Evolutionary conservation across 1,140 invertebrate genomes (phyloP).

Genomic region (Artemia franciscana): DNA sequence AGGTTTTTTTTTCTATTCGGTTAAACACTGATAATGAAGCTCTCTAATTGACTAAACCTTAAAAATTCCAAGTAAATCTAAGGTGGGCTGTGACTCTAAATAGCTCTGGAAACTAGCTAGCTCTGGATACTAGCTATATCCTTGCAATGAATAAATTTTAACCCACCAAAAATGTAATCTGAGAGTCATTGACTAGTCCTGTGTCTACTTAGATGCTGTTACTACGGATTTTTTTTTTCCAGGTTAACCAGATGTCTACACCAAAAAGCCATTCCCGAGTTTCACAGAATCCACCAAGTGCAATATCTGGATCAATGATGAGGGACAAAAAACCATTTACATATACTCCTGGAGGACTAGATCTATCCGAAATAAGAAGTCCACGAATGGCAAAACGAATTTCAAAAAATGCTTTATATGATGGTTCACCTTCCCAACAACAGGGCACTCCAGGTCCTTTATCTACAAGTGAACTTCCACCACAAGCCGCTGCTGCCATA

Average conservation of each 20-base stretch:
- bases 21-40: no score
- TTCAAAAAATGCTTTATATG: constrained; percentile 30
- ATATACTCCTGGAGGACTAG: constrained; percentile 71
- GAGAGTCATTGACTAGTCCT: no score
- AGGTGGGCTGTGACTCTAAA: no score
- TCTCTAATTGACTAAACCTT: no score
- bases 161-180: no score
- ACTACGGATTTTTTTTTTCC: not conserved
- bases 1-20: no score
- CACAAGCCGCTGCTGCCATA: constrained; percentile 27
- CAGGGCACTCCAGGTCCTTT: constrained; percentile 17
- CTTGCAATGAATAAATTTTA: no score
- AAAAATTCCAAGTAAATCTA: no score
- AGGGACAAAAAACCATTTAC: constrained; percentile 80
- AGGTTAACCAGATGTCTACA: not conserved
- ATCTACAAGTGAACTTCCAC: constrained; percentile 18
- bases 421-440: constrained; percentile 24
- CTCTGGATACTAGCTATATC: no score
- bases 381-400: constrained; percentile 65
- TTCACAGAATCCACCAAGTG: constrained; percentile 36
- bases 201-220: constrained; percentile 20
- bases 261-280: no score
- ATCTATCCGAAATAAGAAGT: constrained; percentile 66
- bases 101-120: no score
- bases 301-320: constrained; percentile 71